Evolutionary conservation across 2,113 vertebrate genomes (phyloP).

Genomic region (Gymnorhina tibicen): DNA sequence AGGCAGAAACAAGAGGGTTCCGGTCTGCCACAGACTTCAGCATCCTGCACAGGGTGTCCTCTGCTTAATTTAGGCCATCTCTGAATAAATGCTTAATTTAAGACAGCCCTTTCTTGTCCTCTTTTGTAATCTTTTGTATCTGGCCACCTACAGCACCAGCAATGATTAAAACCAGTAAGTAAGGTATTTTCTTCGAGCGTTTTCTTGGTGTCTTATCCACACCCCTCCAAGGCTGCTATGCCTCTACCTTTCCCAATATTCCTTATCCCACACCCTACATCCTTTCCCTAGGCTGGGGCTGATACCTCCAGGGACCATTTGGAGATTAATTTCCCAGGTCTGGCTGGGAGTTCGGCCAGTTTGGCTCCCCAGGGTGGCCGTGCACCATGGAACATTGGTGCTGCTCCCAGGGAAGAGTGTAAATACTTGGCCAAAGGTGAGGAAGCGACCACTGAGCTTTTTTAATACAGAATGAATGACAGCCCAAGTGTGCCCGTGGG

Average conservation of each 20-base stretch:
- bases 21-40: neutral
- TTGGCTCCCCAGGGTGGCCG: neutral
- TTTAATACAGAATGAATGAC: neutral
- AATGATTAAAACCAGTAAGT: neutral
- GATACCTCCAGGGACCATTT: neutral
- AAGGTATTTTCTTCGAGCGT: neutral
- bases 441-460: neutral
- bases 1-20: neutral
- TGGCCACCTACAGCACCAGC: neutral
- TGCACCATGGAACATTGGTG: accelerated
- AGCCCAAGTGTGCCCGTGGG: neutral
- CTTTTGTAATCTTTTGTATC: neutral
- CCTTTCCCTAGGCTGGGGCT: neutral
- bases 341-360: neutral
- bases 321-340: neutral
- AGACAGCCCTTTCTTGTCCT: neutral
- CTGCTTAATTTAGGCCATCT: neutral
- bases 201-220: neutral
- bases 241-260: neutral
- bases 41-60: neutral
- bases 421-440: neutral
- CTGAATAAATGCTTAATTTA: neutral
- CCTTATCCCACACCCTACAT: neutral
- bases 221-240: neutral
- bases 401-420: neutral